Evolutionary conservation across 2,797 vertebrate species (phyloP).

Genomic region (Zalophus californianus): DNA sequence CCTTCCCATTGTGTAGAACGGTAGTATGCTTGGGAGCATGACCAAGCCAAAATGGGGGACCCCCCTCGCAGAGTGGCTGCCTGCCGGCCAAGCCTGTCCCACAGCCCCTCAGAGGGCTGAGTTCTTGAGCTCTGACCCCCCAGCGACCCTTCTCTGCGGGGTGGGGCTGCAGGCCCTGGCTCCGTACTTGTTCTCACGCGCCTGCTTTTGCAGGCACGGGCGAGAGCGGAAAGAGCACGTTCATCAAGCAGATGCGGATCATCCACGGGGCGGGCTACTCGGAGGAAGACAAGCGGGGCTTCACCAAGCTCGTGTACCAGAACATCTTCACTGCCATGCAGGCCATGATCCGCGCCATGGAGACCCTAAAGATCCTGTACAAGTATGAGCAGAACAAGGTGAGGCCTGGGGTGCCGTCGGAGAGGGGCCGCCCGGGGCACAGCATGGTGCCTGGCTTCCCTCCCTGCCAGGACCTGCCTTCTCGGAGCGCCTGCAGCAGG

Average conservation of each 20-base stretch:
- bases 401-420: background rate
- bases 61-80: fast-evolving
- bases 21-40: background rate
- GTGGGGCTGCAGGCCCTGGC: background rate
- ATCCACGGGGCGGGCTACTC: constrained; percentile 99
- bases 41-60: background rate
- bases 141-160: fast-evolving
- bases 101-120: background rate
- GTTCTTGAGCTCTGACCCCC: background rate
- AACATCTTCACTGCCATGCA: constrained; percentile 99
- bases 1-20: background rate
- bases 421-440: too few species aligned
- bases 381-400: constrained; percentile 99
- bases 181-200: fast-evolving
- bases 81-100: background rate
- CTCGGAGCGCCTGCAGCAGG: too few species aligned
- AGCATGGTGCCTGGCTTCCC: background rate
- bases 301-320: constrained; percentile 99
- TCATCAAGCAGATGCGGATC: constrained; percentile 99
- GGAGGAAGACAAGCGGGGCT: constrained; percentile 98
- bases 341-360: constrained; percentile 98
- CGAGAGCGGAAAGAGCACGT: constrained; percentile 99
- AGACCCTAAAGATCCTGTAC: constrained; percentile 96
- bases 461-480: background rate
- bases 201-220: constrained; percentile 91